Percentiles rank a stretch among this genome's conserved stretches.
phyloP scores from a whole-genome alignment of 2,888 invertebrate genomes.

The Phytoseiulus persimilis region DNA sequence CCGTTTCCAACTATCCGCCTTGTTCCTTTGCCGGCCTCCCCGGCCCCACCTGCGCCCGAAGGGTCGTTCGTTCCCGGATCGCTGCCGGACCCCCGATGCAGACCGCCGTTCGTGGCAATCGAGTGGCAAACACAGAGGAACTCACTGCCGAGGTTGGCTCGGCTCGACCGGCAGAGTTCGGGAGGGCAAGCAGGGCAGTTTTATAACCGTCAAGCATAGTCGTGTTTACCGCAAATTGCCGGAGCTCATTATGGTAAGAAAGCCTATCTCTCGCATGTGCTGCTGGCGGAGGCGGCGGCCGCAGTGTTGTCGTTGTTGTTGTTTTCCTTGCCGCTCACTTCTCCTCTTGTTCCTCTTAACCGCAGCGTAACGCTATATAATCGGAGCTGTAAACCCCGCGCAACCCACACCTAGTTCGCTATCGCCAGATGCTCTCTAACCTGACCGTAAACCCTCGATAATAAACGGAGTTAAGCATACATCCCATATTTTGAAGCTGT shows the following conservation, averaged over 20 bases:
- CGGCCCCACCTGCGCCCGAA: no score
- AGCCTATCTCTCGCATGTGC: background rate
- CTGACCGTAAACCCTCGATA: background rate
- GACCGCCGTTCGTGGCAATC: no score
- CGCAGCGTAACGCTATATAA: constrained; percentile 34
- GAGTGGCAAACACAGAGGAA: background rate
- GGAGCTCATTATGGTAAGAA: constrained; percentile 36
- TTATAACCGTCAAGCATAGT: background rate
- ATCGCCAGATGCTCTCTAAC: background rate
- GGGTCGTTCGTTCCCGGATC: no score
- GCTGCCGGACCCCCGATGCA: no score
- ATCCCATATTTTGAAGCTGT: background rate
- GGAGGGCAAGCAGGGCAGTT: background rate
- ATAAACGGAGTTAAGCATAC: background rate
- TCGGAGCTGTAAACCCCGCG: constrained; percentile 31
- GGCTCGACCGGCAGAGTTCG: background rate
- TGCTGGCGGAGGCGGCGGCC: background rate
- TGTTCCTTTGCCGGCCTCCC: no score
- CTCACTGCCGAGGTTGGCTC: background rate
- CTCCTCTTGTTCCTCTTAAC: constrained; percentile 25
- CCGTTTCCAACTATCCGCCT: no score
- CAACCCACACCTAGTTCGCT: background rate
- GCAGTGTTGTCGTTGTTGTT: constrained; percentile 6
- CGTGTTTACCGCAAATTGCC: constrained; percentile 38
- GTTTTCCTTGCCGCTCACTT: background rate